Percentiles rank a stretch among this genome's conserved stretches.
phyloP scores from a whole-genome alignment of 2,888 invertebrate species.

The Synanthedon formicaeformis region DNA sequence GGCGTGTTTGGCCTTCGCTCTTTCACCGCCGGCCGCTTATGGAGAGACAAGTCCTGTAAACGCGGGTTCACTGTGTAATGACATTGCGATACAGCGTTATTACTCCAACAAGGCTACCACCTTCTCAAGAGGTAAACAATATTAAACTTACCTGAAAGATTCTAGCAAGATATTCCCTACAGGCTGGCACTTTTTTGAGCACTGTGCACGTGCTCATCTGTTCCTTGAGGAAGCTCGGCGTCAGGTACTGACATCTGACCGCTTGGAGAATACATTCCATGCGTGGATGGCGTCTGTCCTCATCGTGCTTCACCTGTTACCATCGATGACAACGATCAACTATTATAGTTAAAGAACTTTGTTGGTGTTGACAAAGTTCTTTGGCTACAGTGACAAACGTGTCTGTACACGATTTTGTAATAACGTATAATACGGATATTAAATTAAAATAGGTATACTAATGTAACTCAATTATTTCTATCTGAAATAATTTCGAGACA shows the following conservation, averaged over 20 bases:
- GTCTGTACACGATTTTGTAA: no score
- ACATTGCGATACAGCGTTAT: constrained; percentile 6
- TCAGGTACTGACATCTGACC: constrained; percentile 91
- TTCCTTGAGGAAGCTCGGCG: constrained; percentile 89
- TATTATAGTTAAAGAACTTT: background rate
- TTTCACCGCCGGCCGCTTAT: constrained; percentile 86
- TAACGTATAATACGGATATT: no score
- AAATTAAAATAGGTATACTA: no score
- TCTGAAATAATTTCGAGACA: no score
- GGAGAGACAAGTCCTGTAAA: constrained; percentile 83
- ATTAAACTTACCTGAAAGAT: constrained; percentile 77
- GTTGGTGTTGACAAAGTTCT: no score
- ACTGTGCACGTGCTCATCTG: constrained; percentile 93
- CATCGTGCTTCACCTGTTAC: constrained; percentile 79
- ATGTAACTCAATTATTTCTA: no score
- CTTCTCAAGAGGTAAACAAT: background rate
- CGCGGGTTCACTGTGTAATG: no score
- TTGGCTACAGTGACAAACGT: no score
- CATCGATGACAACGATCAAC: background rate
- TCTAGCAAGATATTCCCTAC: constrained; percentile 88
- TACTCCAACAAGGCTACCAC: background rate
- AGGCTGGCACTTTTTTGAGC: constrained; percentile 87
- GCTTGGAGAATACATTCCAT: constrained; percentile 90
- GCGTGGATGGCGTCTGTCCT: constrained; percentile 83
- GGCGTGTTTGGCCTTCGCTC: constrained; percentile 90